Percentiles rank a stretch among this genome's conserved stretches.
Conservation (phyloP, 1,140 invertebrate genomes). For the Hypothenemus hampei region DNA sequence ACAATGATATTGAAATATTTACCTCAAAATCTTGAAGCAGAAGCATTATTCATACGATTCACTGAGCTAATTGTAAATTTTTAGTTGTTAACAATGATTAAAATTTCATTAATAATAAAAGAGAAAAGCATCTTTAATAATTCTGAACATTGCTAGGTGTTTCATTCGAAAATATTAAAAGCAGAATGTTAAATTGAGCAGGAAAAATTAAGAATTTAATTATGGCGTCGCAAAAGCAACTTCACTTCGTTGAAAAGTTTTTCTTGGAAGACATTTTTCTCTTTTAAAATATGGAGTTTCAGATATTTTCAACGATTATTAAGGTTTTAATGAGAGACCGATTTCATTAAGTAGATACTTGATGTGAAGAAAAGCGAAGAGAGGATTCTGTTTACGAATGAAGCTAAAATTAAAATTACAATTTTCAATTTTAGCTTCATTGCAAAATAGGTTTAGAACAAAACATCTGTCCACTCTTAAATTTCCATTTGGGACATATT, state of each 20-base stretch:
- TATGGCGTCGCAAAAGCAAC: background rate
- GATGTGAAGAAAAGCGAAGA: no score
- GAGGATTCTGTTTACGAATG: no score
- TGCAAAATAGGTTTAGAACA: no score
- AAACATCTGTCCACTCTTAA: slow-evolving; percentile 15
- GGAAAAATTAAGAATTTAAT: slow-evolving; percentile 11
- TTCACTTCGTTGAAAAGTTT: background rate
- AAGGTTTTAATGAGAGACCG: background rate
- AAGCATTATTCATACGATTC: no score
- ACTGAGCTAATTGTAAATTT: no score
- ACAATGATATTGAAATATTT: no score
- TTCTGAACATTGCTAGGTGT: no score
- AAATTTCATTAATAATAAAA: no score
- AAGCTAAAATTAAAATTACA: background rate
- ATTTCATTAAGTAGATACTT: background rate
- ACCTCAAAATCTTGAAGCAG: no score
- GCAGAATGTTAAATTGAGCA: slow-evolving; percentile 1
- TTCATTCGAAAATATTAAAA: background rate
- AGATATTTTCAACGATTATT: slow-evolving; percentile 2
- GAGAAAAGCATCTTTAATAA: no score
- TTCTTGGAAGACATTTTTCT: background rate
- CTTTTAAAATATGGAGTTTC: background rate
- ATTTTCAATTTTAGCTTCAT: background rate
- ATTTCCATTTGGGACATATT: slow-evolving; percentile 1
- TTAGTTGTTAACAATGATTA: no score